Percentiles rank a stretch among this genome's conserved stretches.
Evolutionary conservation across 2,888 invertebrate genomes (phyloP).

Genomic region (Xestia sexstrigata): DNA sequence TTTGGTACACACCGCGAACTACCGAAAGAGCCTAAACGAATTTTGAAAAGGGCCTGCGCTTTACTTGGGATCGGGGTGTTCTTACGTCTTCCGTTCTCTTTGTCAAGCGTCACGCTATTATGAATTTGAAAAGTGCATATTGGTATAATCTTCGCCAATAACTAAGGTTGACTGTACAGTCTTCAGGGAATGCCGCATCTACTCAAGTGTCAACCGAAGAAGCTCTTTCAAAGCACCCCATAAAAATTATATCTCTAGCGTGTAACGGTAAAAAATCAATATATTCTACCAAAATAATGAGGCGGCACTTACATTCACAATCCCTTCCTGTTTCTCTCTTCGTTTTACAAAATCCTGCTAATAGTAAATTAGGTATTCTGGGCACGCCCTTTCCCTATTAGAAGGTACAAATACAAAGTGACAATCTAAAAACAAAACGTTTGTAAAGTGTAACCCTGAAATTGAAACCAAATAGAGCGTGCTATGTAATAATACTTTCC

Average conservation of each 20-base stretch:
- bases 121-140: not conserved
- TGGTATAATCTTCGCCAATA: not conserved
- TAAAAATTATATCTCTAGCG: not conserved
- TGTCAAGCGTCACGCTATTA: too few species aligned
- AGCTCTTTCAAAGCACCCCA: not conserved
- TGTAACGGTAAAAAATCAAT: slow-evolving; percentile 38
- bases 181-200: too few species aligned
- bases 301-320: slow-evolving; percentile 51
- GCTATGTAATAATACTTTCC: slow-evolving; percentile 68
- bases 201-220: not conserved
- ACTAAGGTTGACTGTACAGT: too few species aligned
- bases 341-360: slow-evolving; percentile 67
- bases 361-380: slow-evolving; percentile 78
- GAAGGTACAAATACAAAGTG: slow-evolving; percentile 86
- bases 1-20: too few species aligned
- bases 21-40: too few species aligned
- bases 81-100: too few species aligned
- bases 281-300: slow-evolving; percentile 34
- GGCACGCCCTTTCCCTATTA: slow-evolving; percentile 82
- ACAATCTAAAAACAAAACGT: slow-evolving; percentile 82
- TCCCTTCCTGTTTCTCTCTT: slow-evolving; percentile 59
- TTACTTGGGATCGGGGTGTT: too few species aligned
- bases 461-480: slow-evolving; percentile 78
- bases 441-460: slow-evolving; percentile 74
- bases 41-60: too few species aligned